Conservation (phyloP, 2,888 invertebrate genomes). For the Lasioglossum vierecki region DNA sequence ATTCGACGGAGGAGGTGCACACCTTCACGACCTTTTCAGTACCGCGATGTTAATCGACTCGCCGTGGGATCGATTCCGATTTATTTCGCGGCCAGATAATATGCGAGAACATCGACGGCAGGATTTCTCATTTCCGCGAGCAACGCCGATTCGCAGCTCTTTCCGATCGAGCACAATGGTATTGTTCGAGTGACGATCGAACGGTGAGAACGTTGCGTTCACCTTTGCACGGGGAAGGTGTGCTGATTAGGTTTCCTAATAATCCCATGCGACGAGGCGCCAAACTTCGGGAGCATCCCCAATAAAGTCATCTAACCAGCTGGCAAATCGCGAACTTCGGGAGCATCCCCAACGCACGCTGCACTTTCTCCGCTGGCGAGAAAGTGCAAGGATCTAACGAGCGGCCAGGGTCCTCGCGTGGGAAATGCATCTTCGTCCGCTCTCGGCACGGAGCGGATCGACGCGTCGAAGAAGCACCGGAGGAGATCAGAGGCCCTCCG, state of each 20-base stretch:
- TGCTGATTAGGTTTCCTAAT: not conserved
- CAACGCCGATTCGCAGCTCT: not conserved
- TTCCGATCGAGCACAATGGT: not conserved
- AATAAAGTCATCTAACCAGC: no score
- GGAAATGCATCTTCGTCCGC: slow-evolving; percentile 37
- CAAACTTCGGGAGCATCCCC: no score
- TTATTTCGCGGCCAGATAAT: slow-evolving; percentile 4
- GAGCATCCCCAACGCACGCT: not conserved
- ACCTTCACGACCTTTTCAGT: slow-evolving; percentile 64
- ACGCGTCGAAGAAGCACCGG: slow-evolving; percentile 38
- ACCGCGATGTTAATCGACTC: slow-evolving; percentile 47
- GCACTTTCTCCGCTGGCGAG: not conserved
- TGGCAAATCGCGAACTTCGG: not conserved
- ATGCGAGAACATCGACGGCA: slow-evolving; percentile 15
- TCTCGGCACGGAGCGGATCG: slow-evolving; percentile 21
- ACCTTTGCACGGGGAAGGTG: not conserved
- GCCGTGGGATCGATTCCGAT: slow-evolving; percentile 59
- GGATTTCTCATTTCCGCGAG: slow-evolving; percentile 3
- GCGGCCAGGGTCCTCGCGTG: slow-evolving; percentile 27
- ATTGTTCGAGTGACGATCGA: slow-evolving; percentile 1
- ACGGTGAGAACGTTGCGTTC: not conserved
- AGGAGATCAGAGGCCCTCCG: slow-evolving; percentile 40
- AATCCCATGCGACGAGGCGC: no score
- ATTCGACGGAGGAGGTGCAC: slow-evolving; percentile 70
- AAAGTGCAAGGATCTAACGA: slow-evolving; percentile 22